Base-by-base conservation (phyloP, 2,113 vertebrate species). In the Cromileptes altivelis region DNA sequence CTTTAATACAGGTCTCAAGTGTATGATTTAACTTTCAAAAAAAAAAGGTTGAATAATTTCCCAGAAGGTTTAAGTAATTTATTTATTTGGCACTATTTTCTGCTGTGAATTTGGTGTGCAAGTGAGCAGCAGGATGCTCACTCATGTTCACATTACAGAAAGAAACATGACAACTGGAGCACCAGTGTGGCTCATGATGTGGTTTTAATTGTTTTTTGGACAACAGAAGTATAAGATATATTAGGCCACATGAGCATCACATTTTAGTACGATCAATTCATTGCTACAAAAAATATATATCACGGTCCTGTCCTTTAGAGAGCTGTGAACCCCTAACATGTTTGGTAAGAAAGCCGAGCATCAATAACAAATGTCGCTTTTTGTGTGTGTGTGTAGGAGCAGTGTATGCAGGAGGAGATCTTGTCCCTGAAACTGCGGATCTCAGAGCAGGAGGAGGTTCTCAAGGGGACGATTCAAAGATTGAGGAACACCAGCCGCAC, bases 391-490 rank as follows among this genome's bases (percentile, higher is more conserved):
- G 33, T 81, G 37, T 72, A 98, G 98, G 97, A 97, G 85, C 96
- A 96, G 77, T 87, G 82, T 0, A 86, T 97, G 84, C 95, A 95
- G 78, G 95, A 95, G 0, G 97, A 99, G 93, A 97, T 99, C 2
- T 82, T 91, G 52, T 94, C 91, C 0, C 94, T 99, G 78, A 95
- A 91, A 76, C 90, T 95, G 81, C 96, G 91, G 30, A 89, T 99
- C 1, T 95, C 94, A 0, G 94, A 97, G 85, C 96, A 96, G 93
- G 97, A 99, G 53, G 94, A 91, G 18, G 95, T 96, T 50, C 95
- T 99, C 17, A 97, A 96, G 78, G 96, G 93, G 79, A 95, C 95
- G 0, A 91, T 95, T 0, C 91, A 96, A 71, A 93, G 40, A 57
- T 94, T 99, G 87, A 96, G 89, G 93, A 95, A 81, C 18, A 94